Percentiles rank a stretch among this genome's conserved stretches.
Evolutionary conservation across 2,888 invertebrate genomes (phyloP).

Genomic region (Sceliomorpha sp.): DNA sequence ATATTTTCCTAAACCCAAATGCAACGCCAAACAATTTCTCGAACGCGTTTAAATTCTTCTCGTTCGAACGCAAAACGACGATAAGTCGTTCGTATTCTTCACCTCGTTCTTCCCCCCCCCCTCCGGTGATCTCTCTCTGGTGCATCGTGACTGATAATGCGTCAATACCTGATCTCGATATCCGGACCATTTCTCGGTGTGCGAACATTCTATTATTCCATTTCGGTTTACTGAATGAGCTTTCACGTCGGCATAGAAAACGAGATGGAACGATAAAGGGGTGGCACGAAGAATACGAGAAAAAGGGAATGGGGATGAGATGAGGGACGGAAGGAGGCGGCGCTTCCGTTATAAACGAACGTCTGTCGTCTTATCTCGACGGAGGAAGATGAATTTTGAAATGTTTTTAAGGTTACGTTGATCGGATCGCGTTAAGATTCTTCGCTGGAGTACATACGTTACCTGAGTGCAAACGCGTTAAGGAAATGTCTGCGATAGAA

Average conservation of each 20-base stretch:
- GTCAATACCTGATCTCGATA: constrained; percentile 61
- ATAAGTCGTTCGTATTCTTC: constrained; percentile 16
- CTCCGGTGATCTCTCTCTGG: constrained; percentile 20
- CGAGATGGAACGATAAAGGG: constrained; percentile 32
- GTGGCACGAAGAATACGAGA: constrained; percentile 14
- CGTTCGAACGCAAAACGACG: too few relatives aligned
- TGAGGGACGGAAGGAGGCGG: not conserved
- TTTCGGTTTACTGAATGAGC: constrained; percentile 58
- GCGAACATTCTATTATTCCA: constrained; percentile 64
- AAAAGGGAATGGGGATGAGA: not conserved
- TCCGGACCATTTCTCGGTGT: constrained; percentile 58
- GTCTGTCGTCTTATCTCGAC: not conserved
- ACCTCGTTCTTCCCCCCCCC: constrained; percentile 8
- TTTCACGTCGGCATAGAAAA: constrained; percentile 41
- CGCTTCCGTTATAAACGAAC: constrained; percentile 2
- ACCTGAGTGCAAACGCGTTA: too few relatives aligned
- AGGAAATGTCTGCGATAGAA: too few relatives aligned
- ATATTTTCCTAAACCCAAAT: too few relatives aligned
- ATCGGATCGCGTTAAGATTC: constrained; percentile 4
- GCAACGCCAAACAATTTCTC: too few relatives aligned
- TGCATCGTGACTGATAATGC: constrained; percentile 57
- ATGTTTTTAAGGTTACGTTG: not conserved
- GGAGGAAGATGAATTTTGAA: constrained; percentile 6
- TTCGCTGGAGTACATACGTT: not conserved
- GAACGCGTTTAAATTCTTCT: too few relatives aligned